Evolutionary conservation across 2,888 invertebrate species (phyloP).

Genomic region (Lypha dubia): DNA sequence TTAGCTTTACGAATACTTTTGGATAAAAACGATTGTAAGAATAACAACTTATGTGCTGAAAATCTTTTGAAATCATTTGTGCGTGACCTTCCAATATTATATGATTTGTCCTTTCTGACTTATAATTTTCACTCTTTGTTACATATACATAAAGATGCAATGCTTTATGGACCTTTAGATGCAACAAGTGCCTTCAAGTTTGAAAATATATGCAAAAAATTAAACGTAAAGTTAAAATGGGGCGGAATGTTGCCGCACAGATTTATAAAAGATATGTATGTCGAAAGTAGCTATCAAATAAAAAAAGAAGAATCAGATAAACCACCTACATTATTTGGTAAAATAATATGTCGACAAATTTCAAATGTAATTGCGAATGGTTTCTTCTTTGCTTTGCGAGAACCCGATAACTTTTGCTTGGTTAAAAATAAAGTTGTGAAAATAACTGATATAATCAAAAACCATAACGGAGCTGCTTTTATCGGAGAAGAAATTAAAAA

Average conservation of each 20-base stretch:
- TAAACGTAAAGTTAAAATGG: conserved; percentile 1
- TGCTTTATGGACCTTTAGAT: not conserved
- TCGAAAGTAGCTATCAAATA: not conserved
- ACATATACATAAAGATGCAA: conserved; percentile 1
- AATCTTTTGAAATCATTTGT: conserved; percentile 14
- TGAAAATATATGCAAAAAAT: not conserved
- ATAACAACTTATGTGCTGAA: conserved; percentile 2
- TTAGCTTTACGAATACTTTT: not conserved
- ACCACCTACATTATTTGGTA: not conserved
- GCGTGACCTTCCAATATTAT: not conserved
- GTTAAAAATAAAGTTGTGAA: not conserved
- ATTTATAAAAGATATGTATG: too few relatives aligned
- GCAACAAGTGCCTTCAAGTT: conserved; percentile 6
- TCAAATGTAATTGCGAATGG: too few relatives aligned
- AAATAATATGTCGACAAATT: not conserved
- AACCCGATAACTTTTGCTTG: not conserved
- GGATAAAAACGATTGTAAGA: conserved; percentile 5
- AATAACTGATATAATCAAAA: not conserved
- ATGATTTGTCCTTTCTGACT: conserved; percentile 1
- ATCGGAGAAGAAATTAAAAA: not conserved
- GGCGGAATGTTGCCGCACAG: not conserved
- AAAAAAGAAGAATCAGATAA: not conserved
- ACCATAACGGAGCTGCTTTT: not conserved
- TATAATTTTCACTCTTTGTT: conserved; percentile 4
- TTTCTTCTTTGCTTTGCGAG: conserved; percentile 3